Percentiles rank a stretch among this genome's conserved stretches.
phyloP scores from a whole-genome alignment of 2,888 invertebrate species.

The Lydus trimaculatus region DNA sequence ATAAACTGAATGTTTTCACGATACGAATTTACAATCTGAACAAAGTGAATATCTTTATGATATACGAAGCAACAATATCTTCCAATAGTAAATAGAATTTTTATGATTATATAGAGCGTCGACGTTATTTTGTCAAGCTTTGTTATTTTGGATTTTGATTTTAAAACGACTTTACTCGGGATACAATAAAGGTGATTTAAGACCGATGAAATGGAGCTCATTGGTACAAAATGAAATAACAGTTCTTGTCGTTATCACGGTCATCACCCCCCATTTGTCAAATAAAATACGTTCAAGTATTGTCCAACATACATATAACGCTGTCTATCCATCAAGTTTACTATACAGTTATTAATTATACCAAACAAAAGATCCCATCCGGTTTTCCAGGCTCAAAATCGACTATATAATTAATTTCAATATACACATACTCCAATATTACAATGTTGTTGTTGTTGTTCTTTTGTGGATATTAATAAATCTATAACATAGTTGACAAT shows the following conservation, averaged over 20 bases:
- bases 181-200: conserved; percentile 47
- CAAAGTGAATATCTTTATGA: conserved; percentile 44
- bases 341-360: conserved; percentile 19
- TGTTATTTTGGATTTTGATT: conserved; percentile 45
- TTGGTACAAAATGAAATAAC: conserved; percentile 50
- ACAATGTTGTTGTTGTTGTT: neutral
- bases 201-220: conserved; percentile 43
- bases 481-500: neutral
- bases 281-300: conserved; percentile 25
- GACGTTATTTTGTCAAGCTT: conserved; percentile 43
- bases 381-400: neutral
- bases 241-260: conserved; percentile 45
- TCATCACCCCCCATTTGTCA: conserved; percentile 43
- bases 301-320: conserved; percentile 16
- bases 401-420: neutral
- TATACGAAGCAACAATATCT: conserved; percentile 43
- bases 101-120: conserved; percentile 37
- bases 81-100: conserved; percentile 45
- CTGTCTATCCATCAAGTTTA: conserved; percentile 20
- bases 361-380: conserved; percentile 4
- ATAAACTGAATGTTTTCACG: conserved; percentile 38
- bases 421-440: neutral
- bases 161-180: conserved; percentile 42
- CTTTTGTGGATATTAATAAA: neutral
- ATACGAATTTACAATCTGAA: conserved; percentile 37